Conservation (phyloP, 2,888 invertebrate species). For the Scaptomyza flava region DNA sequence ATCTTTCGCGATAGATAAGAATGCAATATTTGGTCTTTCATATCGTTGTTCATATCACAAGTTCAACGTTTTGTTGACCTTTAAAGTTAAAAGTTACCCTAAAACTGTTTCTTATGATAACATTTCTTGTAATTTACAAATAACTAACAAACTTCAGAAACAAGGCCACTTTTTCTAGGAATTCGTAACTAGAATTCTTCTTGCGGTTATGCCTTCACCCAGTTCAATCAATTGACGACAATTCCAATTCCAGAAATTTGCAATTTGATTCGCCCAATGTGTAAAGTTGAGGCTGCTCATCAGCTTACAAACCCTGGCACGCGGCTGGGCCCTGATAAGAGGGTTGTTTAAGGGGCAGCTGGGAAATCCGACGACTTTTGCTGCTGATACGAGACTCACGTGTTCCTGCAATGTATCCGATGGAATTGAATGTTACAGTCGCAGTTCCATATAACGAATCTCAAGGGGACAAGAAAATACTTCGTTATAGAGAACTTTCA, state of each 20-base stretch:
- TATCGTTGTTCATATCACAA: no score
- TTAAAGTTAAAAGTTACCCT: no score
- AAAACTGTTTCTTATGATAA: no score
- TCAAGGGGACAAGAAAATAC: no score
- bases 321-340: constrained; percentile 67
- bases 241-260: constrained; percentile 24
- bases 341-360: constrained; percentile 20
- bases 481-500: no score
- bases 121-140: no score
- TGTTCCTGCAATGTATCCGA: constrained; percentile 63
- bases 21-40: background rate
- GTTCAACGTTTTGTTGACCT: background rate
- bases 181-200: background rate
- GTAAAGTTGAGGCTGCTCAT: constrained; percentile 39
- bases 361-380: constrained; percentile 43
- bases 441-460: no score
- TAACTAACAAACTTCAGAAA: no score
- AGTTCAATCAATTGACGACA: background rate
- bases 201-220: background rate
- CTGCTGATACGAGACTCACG: constrained; percentile 61
- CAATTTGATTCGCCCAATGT: constrained; percentile 57
- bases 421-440: constrained; percentile 18
- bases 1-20: background rate
- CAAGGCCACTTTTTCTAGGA: background rate
- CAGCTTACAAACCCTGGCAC: constrained; percentile 58